Conservation (phyloP, 1,140 invertebrate species). For the Pseudomyrmex pallidus region DNA sequence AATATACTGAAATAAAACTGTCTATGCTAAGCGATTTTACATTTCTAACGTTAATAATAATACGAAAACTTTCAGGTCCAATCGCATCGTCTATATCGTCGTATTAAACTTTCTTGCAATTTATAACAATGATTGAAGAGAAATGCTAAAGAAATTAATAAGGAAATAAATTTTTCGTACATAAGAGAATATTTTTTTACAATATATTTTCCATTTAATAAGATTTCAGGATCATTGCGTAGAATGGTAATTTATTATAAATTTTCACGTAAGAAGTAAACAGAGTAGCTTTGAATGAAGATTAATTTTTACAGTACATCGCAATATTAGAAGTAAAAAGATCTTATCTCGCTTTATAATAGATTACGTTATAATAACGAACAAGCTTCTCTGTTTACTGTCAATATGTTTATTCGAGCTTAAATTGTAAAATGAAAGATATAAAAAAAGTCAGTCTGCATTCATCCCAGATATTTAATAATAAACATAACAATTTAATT, state of each 20-base stretch:
- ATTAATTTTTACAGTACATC: not conserved
- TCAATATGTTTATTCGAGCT: not conserved
- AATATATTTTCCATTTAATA: slow-evolving; percentile 35
- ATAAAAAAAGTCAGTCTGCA: not conserved
- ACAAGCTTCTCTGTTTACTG: not conserved
- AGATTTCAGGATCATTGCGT: slow-evolving; percentile 3
- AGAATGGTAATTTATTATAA: slow-evolving; percentile 9
- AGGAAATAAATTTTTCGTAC: not conserved
- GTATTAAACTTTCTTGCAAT: not conserved
- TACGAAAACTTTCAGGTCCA: slow-evolving; percentile 19
- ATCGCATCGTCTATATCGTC: not conserved
- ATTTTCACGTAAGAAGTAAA: slow-evolving; percentile 5
- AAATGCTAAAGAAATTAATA: too few relatives aligned
- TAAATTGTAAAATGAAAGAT: slow-evolving; percentile 13
- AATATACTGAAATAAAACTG: slow-evolving; percentile 80
- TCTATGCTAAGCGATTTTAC: slow-evolving; percentile 65
- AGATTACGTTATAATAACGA: not conserved
- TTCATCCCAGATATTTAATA: not conserved
- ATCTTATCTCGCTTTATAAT: not conserved
- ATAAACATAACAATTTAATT: slow-evolving; percentile 9
- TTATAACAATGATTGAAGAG: not conserved
- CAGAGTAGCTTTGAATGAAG: not conserved
- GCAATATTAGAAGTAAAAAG: slow-evolving; percentile 5
- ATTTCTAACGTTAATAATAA: slow-evolving; percentile 10
- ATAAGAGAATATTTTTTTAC: not conserved